Evolutionary conservation across 2,888 invertebrate species (phyloP).

Genomic region (Unio delphinus): DNA sequence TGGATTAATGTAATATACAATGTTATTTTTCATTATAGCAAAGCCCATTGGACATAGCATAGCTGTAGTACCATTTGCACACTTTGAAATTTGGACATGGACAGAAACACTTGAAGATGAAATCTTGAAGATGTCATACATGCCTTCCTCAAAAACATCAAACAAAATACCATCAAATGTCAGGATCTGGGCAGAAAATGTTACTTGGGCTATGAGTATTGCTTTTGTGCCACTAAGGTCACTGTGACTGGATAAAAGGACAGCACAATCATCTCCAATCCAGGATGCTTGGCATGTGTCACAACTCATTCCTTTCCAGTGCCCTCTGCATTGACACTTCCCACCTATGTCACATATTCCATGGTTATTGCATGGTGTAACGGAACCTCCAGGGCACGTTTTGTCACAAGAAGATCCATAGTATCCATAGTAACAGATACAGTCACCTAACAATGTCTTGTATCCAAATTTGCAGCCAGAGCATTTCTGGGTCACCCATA

Average conservation of each 20-base stretch:
- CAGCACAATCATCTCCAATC: constrained; percentile 46
- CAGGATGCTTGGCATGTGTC: constrained; percentile 38
- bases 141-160: constrained; percentile 27
- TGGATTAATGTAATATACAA: constrained; percentile 12
- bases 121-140: constrained; percentile 27
- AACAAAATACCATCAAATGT: constrained; percentile 47
- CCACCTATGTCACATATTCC: constrained; percentile 44
- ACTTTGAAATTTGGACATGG: constrained; percentile 17
- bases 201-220: constrained; percentile 41
- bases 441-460: constrained; percentile 13
- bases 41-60: constrained; percentile 11
- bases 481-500: constrained; percentile 44
- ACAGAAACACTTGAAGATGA: constrained; percentile 7
- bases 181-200: constrained; percentile 38
- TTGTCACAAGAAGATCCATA: constrained; percentile 45
- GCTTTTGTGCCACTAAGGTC: constrained; percentile 12
- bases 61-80: constrained; percentile 1
- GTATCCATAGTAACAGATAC: constrained; percentile 50
- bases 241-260: constrained; percentile 25
- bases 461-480: constrained; percentile 42
- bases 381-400: constrained; percentile 45
- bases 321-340: constrained; percentile 41
- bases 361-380: constrained; percentile 42
- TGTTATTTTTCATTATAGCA: constrained; percentile 3
- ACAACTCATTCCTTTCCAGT: constrained; percentile 45